Evolutionary conservation across 2,797 vertebrate genomes (phyloP), one percentile per base, ranked within the genome.

Genomic region (Apogon talboti): DNA sequence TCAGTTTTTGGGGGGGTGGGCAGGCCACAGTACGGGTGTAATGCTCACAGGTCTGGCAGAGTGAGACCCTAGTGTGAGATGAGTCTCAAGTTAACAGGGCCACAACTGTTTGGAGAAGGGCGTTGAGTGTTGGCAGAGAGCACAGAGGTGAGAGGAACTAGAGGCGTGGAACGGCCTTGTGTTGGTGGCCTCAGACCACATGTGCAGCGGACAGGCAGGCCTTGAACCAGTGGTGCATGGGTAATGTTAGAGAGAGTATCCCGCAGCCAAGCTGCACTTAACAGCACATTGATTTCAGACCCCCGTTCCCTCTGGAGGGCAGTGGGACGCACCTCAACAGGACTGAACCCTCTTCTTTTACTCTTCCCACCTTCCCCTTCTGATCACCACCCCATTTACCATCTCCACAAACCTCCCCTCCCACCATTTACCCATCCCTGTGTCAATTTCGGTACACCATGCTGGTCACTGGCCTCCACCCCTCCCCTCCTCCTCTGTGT

Each of bases 211-310:
- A 41, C 67, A 71, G 78, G 55, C 63, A 44, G 56, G 78, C 70
- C 84, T 80, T 59, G 71, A 72, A 57, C 83, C 86, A 82, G 76
- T 84, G 87, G 84, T 79, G 91, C 89, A 82, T 93, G 87, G 85
- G 71, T 93, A 93, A 94, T 86, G 74, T 55, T 43, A 71, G 69
- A 82, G 81, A 82, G 78, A 85, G 88, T 85, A 86, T 92, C 90
- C 91, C 73, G 76, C 72, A 60, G 88, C 89, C 89, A 87, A 89
- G 90, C 91, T 93, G 93, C 93, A 94, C 93, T 94, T 94, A 94
- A 93, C 92, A 91, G 91, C 83, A 92, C 90, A 94, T 94, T 94
- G 93, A 94, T 94, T 94, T 93, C 87, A 92, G 86, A 92, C 85
- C 92, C 74, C 84, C 77, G 69, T 88, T 88, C 67, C 85, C 92